These are phyloP conservation scores for Lithophane semibrunnea DNA, from an alignment of 2,888 invertebrate species.

Conservation along the genomic window DNA sequence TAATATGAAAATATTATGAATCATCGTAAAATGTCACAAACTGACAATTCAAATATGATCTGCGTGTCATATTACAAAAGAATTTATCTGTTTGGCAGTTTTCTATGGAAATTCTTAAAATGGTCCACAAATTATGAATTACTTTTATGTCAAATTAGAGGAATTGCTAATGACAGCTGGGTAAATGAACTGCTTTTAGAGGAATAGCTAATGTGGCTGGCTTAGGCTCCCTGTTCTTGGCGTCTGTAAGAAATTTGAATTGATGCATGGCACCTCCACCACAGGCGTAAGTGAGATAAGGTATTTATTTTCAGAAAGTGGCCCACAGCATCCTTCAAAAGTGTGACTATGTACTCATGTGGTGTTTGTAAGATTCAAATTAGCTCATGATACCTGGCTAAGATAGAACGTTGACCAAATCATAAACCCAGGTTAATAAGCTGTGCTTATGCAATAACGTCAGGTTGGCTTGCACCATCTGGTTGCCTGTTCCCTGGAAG, in stretches of 20 bases:
- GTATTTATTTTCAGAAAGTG: background rate
- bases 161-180: too few relatives aligned
- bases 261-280: background rate
- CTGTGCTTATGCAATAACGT: conserved; percentile 14
- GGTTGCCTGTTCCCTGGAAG: conserved; percentile 19
- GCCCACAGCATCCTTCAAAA: background rate
- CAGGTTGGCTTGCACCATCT: conserved; percentile 36
- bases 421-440: conserved; percentile 24
- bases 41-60: too few relatives aligned
- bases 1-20: too few relatives aligned
- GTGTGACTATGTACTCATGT: background rate
- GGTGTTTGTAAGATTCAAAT: background rate
- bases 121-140: too few relatives aligned
- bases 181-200: too few relatives aligned
- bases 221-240: background rate
- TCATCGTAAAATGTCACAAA: too few relatives aligned
- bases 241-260: background rate
- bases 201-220: too few relatives aligned
- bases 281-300: background rate
- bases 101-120: too few relatives aligned
- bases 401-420: background rate
- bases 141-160: too few relatives aligned
- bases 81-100: too few relatives aligned
- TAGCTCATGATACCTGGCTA: background rate
- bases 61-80: too few relatives aligned